Evolutionary conservation across 2,113 vertebrate genomes (phyloP), one percentile per base, ranked within the genome.

Genomic region (Empidonax alnorum): DNA sequence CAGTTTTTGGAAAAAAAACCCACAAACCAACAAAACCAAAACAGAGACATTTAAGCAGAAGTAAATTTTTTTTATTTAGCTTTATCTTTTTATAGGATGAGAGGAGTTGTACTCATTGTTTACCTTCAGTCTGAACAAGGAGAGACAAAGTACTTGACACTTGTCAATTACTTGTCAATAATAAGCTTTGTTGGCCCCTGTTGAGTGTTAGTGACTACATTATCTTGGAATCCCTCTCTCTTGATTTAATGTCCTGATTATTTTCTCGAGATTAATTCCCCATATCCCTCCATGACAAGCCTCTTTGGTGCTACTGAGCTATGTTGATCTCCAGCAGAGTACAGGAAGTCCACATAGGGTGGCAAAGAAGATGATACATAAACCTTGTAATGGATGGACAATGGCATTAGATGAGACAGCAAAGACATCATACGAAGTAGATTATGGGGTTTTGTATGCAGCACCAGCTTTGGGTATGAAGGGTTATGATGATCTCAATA

Each of bases 61-160:
- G 15, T 1, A 21, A 21, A 4, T 0, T 5, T 10, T 44, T 46
- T 31, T 74, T 66, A 9, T 42, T 41, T 33, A 44, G 18, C 2
- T n/a, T 52, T 31, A 55, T 6, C 4, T 73, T 53, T 76, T 69
- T 47, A 46, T 14, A 68, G 23, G 25, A 46, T 20, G 11, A 52
- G 8, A 53, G 4, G 1, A 59, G 8, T 37, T 61, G 6, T 47
- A 74, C 17, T 25, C 44, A 10, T 17, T 76, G 19, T 76, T 78
- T 27, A 75, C 46, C 46, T 49, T 42, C 4, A 21, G 23, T 10
- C 22, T 49, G 47, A 87, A 68, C 24, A 7, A 68, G 19, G 15
- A 75, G 10, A 78, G 35, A 53, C 13, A 58, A 84, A 46, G 17
- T 31, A 89, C 25, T 21, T 53, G 12, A 33, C 49, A 20, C 3